Base-by-base conservation (phyloP, 2,113 vertebrate genomes). In the Noturus placidus region DNA sequence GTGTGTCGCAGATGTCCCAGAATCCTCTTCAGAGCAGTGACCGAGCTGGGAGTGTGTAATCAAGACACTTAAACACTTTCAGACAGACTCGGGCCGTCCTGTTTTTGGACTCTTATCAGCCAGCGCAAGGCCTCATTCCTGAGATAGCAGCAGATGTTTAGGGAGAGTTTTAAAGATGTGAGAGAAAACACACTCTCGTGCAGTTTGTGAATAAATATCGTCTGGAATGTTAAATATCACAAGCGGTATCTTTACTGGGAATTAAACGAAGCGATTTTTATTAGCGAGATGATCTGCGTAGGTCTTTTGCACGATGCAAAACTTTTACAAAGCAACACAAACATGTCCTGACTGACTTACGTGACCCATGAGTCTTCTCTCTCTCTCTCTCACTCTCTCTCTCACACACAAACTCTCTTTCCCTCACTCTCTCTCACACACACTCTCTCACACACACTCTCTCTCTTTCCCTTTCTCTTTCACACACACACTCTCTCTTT, bases 61-160 rank as follows among this genome's bases (percentile, higher is more conserved):
- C 46, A 57, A 84, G 56, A 54, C 50, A 4, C 57, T 25, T 27
- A 35, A 70, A 72, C 35, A 38, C 35, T 74, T 46, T 84, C 74
- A 63, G 67, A 63, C 57, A 86, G 70, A 76, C 65, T 63, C 33
- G 30, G 33, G 25, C 50, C 54, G 19, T 33, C 46, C 86, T 89
- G 87, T 89, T 86, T 87, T 59, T 61, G 83, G 77, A 67, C 22
- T 59, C 87, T 85, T 84, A 89, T 89, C 90, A n/a, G n/a, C n/a
- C n/a, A 85, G 22, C 27, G 19, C 85, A 69, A 65, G 56, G 78
- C 78, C 61, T 65, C 86, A 89, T 88, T 89, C 86, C 69, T 65
- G 50, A 91, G 54, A 90, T 85, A 82, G 50, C 33, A 27, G 77
- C 30, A 30, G 74, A 80, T 33, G 46, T 52, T 79, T 20, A 63